Evolutionary conservation across 2,888 invertebrate species (phyloP), one percentile per base, ranked within the genome.

Genomic region (Calameuta filiformis): DNA sequence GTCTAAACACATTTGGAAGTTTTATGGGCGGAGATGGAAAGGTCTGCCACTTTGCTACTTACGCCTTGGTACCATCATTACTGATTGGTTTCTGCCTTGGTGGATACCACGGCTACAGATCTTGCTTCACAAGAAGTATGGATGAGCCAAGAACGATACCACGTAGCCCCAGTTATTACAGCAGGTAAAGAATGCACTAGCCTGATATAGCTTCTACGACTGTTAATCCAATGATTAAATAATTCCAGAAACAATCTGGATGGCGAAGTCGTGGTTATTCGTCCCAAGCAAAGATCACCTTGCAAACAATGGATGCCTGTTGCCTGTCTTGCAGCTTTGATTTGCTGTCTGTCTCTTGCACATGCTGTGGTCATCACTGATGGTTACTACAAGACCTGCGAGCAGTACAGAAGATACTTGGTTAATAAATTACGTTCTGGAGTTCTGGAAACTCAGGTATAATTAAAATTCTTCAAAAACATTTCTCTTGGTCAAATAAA

Each of bases 351-450:
- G 82, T 94, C 95, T 11, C 86, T 96, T 4, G 92, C 94, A 0
- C 95, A 96, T 89, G 95, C 96, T 15, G 92, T 94, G 1, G 93
- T 96, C 31, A 93, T 95, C 76, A 94, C 96, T 0, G 95, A 95
- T 88, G 97, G 97, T 0, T 96, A 95, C 86, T 92, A 94, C 77
- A 94, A 93, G 82, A 96, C 96, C n/a, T 97, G 97, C 88, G 94
- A 94, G 9, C 95, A 96, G 85, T 97, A 96, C 86, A 93, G 95
- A 78, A 94, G 94, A 84, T 93, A 94, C 78, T 90, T 96, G 82
- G 94, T 95, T 69, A 94, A 94, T 89, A 30, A 88, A 11, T 77
- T 91, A 56, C 85, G 85, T 12, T 87, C 90, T 0, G 83, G 85
- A 4, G 89, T 87, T 30, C 87, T 86, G 31, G 89, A 90, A 80